Conservation (phyloP, 1,140 invertebrate genomes). For the Neomicropteryx cornuta region DNA sequence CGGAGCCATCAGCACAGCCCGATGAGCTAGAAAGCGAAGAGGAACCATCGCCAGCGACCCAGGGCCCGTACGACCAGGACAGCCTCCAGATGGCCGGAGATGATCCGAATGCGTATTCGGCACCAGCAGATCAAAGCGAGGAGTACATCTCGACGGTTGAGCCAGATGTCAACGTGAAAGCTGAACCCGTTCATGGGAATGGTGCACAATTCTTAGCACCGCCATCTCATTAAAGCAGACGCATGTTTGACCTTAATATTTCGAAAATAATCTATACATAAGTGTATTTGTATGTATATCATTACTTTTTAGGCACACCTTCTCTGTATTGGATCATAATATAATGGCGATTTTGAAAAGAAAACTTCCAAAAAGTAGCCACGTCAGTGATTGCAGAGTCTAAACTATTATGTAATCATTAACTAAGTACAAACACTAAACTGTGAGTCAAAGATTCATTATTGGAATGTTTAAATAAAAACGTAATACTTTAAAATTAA, state of each 20-base stretch:
- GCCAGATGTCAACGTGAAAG: conserved; percentile 37
- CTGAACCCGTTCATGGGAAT: conserved; percentile 20
- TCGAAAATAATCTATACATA: too few relatives aligned
- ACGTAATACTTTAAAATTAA: too few relatives aligned
- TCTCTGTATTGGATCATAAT: not conserved
- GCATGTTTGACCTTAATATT: not conserved
- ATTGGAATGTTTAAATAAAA: too few relatives aligned
- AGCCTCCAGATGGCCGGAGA: conserved; percentile 39
- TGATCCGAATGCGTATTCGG: conserved; percentile 34
- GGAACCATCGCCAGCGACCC: conserved; percentile 27
- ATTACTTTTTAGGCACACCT: conserved; percentile 3
- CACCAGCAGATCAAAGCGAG: conserved; percentile 25
- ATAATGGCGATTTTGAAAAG: not conserved
- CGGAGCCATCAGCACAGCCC: conserved; percentile 16
- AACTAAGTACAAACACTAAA: too few relatives aligned
- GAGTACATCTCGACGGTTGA: conserved; percentile 41
- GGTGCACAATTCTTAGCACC: conserved; percentile 35
- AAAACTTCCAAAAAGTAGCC: not conserved
- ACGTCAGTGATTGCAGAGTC: too few relatives aligned
- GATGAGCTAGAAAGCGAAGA: conserved; percentile 23
- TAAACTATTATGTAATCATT: too few relatives aligned
- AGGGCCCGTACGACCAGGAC: conserved; percentile 40
- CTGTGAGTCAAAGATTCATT: too few relatives aligned
- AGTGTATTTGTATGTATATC: too few relatives aligned
- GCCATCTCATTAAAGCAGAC: conserved; percentile 32